Conservation (phyloP, 2,888 invertebrate species). For the Clunio marinus region DNA sequence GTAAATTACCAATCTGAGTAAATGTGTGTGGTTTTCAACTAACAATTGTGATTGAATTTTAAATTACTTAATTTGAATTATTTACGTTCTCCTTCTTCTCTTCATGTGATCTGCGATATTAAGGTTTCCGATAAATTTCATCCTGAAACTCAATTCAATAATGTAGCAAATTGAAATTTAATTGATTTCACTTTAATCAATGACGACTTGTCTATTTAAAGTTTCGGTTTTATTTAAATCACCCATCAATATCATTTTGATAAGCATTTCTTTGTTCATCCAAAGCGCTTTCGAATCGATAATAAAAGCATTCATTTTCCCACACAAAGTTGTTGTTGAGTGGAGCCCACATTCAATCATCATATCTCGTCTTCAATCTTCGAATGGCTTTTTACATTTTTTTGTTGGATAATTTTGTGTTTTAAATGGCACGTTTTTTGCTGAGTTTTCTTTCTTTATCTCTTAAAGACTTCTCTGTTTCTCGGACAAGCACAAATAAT, state of each 20-base stretch:
- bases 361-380: slow-evolving; percentile 23
- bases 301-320: slow-evolving; percentile 1
- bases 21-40: slow-evolving; percentile 44
- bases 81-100: slow-evolving; percentile 7
- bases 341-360: slow-evolving; percentile 15
- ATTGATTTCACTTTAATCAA: too few species aligned
- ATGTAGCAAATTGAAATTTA: too few species aligned
- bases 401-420: neutral
- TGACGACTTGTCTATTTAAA: too few species aligned
- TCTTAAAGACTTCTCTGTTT: too few species aligned
- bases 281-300: too few species aligned
- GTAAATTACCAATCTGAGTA: too few species aligned
- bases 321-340: neutral
- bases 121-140: too few species aligned
- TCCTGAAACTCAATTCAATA: too few species aligned
- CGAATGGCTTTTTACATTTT: neutral
- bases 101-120: too few species aligned
- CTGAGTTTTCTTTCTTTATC: neutral
- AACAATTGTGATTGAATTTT: slow-evolving; percentile 53
- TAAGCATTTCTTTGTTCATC: neutral
- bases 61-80: slow-evolving; percentile 51
- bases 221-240: too few species aligned
- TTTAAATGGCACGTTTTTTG: slow-evolving; percentile 8
- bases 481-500: too few species aligned
- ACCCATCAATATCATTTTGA: neutral